phyloP scores from a whole-genome alignment of 2,113 vertebrate species.

The Salvator merianae region DNA sequence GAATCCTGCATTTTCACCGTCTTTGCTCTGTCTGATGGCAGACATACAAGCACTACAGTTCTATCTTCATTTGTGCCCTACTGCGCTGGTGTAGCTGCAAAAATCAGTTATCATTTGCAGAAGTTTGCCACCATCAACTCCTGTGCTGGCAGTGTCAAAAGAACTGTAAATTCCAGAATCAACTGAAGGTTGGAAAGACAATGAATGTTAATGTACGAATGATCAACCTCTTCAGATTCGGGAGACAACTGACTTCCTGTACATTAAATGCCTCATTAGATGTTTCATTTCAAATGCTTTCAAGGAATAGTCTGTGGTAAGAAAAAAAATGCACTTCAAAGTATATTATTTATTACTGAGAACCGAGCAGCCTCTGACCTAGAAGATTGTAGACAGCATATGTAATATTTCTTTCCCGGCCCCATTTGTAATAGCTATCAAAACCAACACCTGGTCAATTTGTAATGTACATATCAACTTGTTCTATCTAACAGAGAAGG shows the following conservation, averaged over 20 bases:
- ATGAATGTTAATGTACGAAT: neutral
- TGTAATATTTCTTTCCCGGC: neutral
- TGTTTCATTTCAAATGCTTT: neutral
- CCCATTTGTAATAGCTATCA: rapidly evolving
- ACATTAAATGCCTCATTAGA: neutral
- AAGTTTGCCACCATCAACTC: neutral
- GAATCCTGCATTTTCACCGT: neutral
- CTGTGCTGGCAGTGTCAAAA: neutral
- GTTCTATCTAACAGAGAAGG: neutral
- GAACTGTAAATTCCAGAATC: neutral
- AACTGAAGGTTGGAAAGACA: neutral
- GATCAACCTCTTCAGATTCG: neutral
- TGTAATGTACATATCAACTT: neutral
- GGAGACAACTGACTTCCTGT: neutral
- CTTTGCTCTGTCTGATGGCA: no score
- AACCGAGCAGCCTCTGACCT: rapidly evolving
- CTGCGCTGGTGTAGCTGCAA: neutral
- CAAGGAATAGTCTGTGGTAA: constrained; percentile 10
- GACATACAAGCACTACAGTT: no score
- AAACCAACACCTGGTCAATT: neutral
- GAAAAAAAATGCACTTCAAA: neutral
- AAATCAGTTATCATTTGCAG: neutral
- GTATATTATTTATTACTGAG: neutral
- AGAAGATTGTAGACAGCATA: neutral
- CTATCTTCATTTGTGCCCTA: neutral